These are phyloP conservation scores for Cremastobaeus sp. DNA, from an alignment of 2,888 invertebrate genomes.

Conservation along the genomic window DNA sequence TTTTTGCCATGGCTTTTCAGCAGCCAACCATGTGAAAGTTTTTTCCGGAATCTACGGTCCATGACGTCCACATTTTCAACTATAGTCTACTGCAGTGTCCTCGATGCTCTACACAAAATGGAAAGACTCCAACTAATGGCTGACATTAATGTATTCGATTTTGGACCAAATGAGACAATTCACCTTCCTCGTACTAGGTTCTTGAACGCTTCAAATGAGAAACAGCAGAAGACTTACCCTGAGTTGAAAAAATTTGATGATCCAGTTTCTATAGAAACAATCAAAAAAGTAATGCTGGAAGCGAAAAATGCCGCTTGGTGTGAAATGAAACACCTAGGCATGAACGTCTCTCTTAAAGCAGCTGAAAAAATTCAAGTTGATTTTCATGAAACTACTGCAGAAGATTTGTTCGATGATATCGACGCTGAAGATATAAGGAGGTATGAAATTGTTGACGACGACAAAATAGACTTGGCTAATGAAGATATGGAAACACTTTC, in stretches of 20 bases:
- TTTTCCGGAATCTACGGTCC: too few species aligned
- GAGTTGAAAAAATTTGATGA: not conserved
- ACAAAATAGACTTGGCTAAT: slow-evolving; percentile 4
- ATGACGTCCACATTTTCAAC: too few species aligned
- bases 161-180: too few species aligned
- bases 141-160: too few species aligned
- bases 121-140: too few species aligned
- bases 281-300: not conserved
- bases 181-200: too few species aligned
- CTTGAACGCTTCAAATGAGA: too few species aligned
- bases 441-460: not conserved
- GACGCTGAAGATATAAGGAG: slow-evolving; percentile 1
- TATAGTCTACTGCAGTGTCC: too few species aligned
- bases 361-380: slow-evolving; percentile 1
- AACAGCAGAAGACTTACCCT: not conserved
- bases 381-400: not conserved
- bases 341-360: not conserved
- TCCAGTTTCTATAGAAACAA: not conserved
- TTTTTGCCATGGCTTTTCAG: too few species aligned
- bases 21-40: too few species aligned
- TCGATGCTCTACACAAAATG: too few species aligned
- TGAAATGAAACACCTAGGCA: not conserved
- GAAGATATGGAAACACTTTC: slow-evolving; percentile 1
- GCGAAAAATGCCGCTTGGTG: not conserved
- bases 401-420: slow-evolving; percentile 4